Base-by-base conservation (phyloP, 2,888 invertebrate species). In the Hofmannophila pseudospretella region DNA sequence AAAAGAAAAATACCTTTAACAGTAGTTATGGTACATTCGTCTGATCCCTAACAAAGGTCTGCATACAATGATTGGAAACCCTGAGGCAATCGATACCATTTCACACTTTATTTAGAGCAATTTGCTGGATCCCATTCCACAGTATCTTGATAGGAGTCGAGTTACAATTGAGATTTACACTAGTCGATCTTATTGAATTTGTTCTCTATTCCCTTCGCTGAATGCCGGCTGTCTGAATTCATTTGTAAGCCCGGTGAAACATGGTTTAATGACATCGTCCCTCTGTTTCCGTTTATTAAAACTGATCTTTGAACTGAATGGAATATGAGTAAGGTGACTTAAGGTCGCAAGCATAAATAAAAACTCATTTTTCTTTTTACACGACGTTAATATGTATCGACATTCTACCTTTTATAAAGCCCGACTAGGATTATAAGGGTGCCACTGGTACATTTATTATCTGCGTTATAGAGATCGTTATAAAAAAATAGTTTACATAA, bases 121-220 rank as follows among this genome's bases (percentile, higher is more conserved):
- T 65, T 58, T 51, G 49, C 47, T 34, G 40, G 54, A 60, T 60
- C 50, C 44, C 47, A 57, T 56, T 52, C 45, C 47, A 50, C 49
- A 38, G 42, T 58, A 61, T 60, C 66, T 59, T 64, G 66, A 73
- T 67, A 63, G 66, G 39, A 64, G 56, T 60, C 51, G 45, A 46
- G 47, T 51, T 47, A 56, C 65, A 62, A 75, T 73, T 69, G 72
- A 71, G 68, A 73, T 75, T 71, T 73, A 75, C 64, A 60, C 61
- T 52, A 57, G 40, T 48, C 49, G 50, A 49, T 56, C 47, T 63
- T 67, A 75, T 75, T 75, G 71, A 67, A 68, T 75, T 69, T 64
- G 62, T 59, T 27, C 36, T 10, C 48, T 50, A 48, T 55, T 51
- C 48, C 51, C 51, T 42, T 30, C 39, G 42, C 41, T 48, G 44